Conservation (phyloP, 2,888 invertebrate species). For the Tryphoninae sp. region DNA sequence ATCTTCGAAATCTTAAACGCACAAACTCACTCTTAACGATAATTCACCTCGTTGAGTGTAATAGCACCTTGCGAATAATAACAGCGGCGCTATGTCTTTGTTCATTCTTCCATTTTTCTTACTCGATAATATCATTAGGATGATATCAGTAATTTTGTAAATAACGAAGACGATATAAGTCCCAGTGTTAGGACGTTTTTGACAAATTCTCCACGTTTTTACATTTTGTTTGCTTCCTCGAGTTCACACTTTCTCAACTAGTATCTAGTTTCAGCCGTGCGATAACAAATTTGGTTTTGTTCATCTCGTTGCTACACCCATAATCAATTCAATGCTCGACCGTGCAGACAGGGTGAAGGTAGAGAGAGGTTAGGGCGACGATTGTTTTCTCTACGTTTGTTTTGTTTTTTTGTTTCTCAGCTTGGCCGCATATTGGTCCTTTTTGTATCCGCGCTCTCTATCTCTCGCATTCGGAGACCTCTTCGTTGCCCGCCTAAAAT, state of each 20-base stretch:
- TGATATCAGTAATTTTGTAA: too few species aligned
- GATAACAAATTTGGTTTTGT: too few species aligned
- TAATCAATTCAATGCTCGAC: too few species aligned
- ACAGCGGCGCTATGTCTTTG: neutral
- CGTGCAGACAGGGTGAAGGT: too few species aligned
- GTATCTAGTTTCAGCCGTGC: too few species aligned
- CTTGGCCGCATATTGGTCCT: conserved; percentile 70
- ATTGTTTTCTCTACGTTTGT: conserved; percentile 16
- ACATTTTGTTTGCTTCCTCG: neutral
- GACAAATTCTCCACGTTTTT: neutral
- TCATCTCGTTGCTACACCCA: too few species aligned
- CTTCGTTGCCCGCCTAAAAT: conserved; percentile 71
- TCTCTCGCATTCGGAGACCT: conserved; percentile 40
- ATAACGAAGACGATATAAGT: too few species aligned
- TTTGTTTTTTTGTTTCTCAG: conserved; percentile 18
- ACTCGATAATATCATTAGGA: neutral
- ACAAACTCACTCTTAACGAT: too few species aligned
- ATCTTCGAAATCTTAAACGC: too few species aligned
- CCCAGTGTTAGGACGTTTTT: too few species aligned
- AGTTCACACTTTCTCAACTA: too few species aligned
- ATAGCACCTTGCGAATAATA: conserved; percentile 29
- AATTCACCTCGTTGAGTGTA: neutral
- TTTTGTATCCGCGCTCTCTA: conserved; percentile 47
- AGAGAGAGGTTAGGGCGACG: too few species aligned
- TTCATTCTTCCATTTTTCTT: neutral